These are phyloP conservation scores for Hemicentrotus pulcherrimus DNA, from an alignment of 35 echinoderm and acorn worm genomes.

Conservation along the genomic window DNA sequence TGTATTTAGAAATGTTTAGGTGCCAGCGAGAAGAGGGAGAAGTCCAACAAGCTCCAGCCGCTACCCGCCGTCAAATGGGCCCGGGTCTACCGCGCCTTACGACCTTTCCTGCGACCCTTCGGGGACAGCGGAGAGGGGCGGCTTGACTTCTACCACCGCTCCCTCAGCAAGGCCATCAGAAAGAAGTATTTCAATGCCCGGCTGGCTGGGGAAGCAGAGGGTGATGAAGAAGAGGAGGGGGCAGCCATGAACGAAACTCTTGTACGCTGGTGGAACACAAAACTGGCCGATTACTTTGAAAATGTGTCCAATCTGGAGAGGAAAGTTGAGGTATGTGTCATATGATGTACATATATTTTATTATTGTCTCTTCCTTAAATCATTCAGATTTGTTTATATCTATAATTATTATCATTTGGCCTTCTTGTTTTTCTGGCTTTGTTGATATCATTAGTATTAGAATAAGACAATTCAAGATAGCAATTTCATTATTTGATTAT, in stretches of 20 bases:
- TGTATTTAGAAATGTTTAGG: not conserved
- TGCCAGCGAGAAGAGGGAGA: conserved; percentile 27
- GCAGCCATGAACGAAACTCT: not conserved
- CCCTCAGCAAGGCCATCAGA: conserved; percentile 92
- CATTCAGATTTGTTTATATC: no score
- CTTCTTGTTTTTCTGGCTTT: no score
- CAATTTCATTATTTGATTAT: not conserved
- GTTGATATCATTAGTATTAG: no score
- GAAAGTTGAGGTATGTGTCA: conserved; percentile 80
- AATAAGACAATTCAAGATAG: no score
- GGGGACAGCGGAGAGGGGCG: conserved; percentile 95
- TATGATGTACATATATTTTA: not conserved
- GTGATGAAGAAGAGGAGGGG: not conserved
- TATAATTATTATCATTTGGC: no score
- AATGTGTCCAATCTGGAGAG: conserved; percentile 78
- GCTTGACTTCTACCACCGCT: conserved; percentile 96
- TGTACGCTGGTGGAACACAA: conserved; percentile 77
- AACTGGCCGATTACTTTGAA: conserved; percentile 91
- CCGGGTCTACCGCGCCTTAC: conserved; percentile 71
- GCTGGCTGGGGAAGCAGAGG: not conserved
- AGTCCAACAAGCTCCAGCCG: conserved; percentile 6
- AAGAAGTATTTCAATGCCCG: conserved; percentile 81
- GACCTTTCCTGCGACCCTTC: conserved; percentile 92
- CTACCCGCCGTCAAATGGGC: conserved; percentile 88
- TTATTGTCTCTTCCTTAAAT: no score